Evolutionary conservation across 2,888 invertebrate species (phyloP).

Genomic region (Caenorhabditis wallacei): DNA sequence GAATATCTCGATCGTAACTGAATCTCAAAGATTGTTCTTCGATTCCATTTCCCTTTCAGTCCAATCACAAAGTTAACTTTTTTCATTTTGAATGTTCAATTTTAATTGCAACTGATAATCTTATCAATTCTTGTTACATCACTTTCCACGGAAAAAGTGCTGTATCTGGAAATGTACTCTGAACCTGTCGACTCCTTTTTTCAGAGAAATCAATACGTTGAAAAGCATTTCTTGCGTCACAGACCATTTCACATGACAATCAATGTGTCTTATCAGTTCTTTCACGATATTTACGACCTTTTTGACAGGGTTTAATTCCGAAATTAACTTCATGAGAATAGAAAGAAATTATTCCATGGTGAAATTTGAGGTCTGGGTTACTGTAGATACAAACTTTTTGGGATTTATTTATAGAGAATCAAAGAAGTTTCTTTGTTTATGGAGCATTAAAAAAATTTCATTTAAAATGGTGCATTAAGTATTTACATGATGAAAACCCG

Average conservation of each 20-base stretch:
- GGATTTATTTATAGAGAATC: neutral
- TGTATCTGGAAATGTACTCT: conserved; percentile 35
- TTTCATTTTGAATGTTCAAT: neutral
- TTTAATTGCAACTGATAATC: conserved; percentile 15
- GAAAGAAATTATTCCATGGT: neutral
- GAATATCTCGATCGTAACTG: no score
- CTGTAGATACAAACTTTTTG: neutral
- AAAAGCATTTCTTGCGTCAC: conserved; percentile 28
- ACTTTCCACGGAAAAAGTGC: conserved; percentile 14
- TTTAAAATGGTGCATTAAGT: no score
- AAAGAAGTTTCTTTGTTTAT: no score
- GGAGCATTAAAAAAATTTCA: no score
- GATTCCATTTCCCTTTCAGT: neutral
- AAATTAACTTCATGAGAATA: conserved; percentile 6
- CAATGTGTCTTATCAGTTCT: conserved; percentile 44
- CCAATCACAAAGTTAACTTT: neutral
- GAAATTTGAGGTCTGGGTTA: no score
- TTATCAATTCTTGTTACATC: conserved; percentile 32
- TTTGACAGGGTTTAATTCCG: conserved; percentile 13
- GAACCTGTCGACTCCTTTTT: conserved; percentile 6
- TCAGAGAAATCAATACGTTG: conserved; percentile 20
- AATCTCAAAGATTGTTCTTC: no score
- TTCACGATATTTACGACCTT: conserved; percentile 27
- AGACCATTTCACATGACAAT: conserved; percentile 49
- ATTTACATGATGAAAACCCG: no score